phyloP scores from a whole-genome alignment of 2,888 invertebrate species.

The Plebejus argus region DNA sequence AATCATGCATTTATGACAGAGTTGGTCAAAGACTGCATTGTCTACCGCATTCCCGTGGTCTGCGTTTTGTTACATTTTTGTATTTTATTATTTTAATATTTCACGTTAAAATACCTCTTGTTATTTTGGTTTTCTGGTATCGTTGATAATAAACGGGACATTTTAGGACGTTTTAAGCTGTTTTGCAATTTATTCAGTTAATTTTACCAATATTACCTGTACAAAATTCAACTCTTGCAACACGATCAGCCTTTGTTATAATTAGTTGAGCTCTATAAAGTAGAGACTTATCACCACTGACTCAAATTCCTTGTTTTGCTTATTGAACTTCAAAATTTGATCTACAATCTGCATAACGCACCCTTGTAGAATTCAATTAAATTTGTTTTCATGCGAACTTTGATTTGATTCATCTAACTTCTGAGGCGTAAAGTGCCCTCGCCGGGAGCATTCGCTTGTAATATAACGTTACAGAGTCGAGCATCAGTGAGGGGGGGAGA shows the following conservation, averaged over 20 bases:
- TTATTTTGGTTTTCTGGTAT: not conserved
- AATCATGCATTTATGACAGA: conserved; percentile 79
- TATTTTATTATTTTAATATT: conserved; percentile 54
- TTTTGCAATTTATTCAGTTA: not conserved
- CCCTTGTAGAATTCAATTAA: no score
- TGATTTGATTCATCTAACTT: no score
- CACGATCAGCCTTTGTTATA: not conserved
- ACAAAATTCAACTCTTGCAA: not conserved
- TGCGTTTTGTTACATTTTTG: conserved; percentile 60
- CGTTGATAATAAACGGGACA: not conserved
- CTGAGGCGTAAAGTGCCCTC: no score
- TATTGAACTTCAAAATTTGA: no score
- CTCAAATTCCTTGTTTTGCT: no score
- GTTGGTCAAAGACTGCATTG: conserved; percentile 63
- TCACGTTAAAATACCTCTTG: conserved; percentile 26
- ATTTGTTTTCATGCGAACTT: no score
- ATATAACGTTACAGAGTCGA: no score
- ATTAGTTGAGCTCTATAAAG: no score
- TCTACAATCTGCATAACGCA: no score
- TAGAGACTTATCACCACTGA: no score
- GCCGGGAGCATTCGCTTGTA: no score
- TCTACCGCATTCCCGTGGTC: conserved; percentile 61
- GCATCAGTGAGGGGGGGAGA: no score
- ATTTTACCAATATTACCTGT: not conserved
- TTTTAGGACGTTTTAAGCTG: not conserved